Evolutionary conservation across 2,888 invertebrate species (phyloP), one percentile per base, ranked within the genome.

Genomic region (Drosophila prolongata): DNA sequence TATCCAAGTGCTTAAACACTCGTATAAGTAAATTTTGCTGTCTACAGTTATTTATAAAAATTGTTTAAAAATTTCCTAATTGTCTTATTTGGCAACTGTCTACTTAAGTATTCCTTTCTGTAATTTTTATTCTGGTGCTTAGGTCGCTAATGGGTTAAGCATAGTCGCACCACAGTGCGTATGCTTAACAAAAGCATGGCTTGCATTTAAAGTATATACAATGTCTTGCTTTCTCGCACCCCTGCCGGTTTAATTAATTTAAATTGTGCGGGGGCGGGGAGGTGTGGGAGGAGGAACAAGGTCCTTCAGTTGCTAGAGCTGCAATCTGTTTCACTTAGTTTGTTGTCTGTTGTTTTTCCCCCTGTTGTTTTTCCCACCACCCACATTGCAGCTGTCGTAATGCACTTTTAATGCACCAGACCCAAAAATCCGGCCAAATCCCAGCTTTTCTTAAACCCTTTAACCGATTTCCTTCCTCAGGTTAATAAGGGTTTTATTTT

Each of bases 221-320:
- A 44, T 59, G 61, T 60, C 61, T 78, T 72, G n/a, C 53, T 27
- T 16, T 16, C 46, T 42, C 42, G 27, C 16, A 43, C 43, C 34
- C 58, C 43, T 38, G 56, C 37, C 56, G 64, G 64, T 76, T 78
- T 80, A 83, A 89, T 85, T 85, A 89, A 85, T 89, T 89, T 87
- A 77, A 71, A 62, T 62, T 49, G 55, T 46, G 64, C 49, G 34
- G 37, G 30, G 30, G 3, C 2, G 16, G 14, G 38, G 10, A 34
- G 47, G 16, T 34, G 30, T 13, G 10, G 53, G 8, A 24, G 34
- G 37, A 38, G 35, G 13, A 37, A 24, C 46, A 16, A 16, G 47
- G 72, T 55, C 55, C 70, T 71, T 24, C 30, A 50, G 66, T 37
- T 61, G 58, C 73, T 43, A 11, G 54, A 62, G 54, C 57, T 76